Evolutionary conservation across 1,140 invertebrate species (phyloP).

Genomic region (Bombus cullumanus): DNA sequence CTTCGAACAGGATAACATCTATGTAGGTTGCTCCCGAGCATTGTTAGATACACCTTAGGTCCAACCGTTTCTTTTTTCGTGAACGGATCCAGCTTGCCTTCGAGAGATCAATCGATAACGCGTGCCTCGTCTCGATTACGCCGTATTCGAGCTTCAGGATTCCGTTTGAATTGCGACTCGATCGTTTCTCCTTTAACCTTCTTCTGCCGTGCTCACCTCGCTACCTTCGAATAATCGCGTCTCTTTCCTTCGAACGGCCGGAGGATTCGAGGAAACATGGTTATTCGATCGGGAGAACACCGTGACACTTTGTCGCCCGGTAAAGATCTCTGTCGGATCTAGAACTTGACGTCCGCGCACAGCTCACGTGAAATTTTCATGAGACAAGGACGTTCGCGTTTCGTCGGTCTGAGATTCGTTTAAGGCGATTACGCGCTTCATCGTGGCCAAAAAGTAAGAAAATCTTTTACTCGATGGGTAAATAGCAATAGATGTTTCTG

Average conservation of each 20-base stretch:
- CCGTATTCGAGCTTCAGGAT: conserved; percentile 51
- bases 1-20: conserved; percentile 66
- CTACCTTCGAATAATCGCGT: conserved; percentile 51
- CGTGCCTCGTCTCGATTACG: conserved; percentile 55
- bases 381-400: neutral
- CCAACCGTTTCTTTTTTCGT: neutral
- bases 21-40: conserved; percentile 54
- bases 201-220: neutral
- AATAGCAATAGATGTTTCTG: neutral
- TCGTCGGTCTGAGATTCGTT: neutral
- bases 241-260: conserved; percentile 26
- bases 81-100: conserved; percentile 44
- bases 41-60: conserved; percentile 37
- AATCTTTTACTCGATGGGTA: neutral
- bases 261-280: conserved; percentile 56
- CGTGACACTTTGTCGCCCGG: conserved; percentile 44
- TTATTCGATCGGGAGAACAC: conserved; percentile 50
- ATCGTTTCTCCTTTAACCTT: conserved; percentile 14
- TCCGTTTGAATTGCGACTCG: conserved; percentile 64
- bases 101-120: conserved; percentile 63
- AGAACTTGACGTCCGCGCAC: conserved; percentile 22
- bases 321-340: conserved; percentile 43
- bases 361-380: conserved; percentile 34
- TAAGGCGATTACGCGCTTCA: neutral
- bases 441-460: neutral